Base-by-base conservation (phyloP, 1,140 invertebrate genomes). In the Drosophila kanapiae region DNA sequence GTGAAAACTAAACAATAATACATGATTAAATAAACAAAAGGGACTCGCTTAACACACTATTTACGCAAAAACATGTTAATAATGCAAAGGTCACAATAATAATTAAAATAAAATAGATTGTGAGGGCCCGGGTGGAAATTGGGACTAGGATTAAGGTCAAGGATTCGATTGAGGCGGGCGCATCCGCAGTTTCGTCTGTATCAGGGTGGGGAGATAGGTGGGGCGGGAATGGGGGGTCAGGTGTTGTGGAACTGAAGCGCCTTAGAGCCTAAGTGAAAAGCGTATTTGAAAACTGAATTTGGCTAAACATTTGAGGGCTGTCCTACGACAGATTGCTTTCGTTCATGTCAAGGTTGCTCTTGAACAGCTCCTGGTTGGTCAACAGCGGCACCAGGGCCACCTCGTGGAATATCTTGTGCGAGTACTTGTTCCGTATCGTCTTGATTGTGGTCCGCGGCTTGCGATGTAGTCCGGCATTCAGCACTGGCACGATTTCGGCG, bases 391-490 rank as follows among this genome's bases (percentile, higher is more conserved):
- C 94, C 92, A 95, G 96, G 63, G 96, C 96, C 62, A 97, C 96
- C 94, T 97, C 96, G 83, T 96, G 98, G 93, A 98, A 99, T 88
- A 98, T 97, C 88, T 96, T 96, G 93, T 99, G 98, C 35, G 97
- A 98, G 93, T 99, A 99, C 94, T 99, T 99, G 91, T 96, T 97
- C 53, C 95, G 94, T 71, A 99, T 96, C 45, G 98, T 98, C 91
- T 96, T 95, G 49, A 98, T 94, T 63, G 96, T 95, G 49, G 96
- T 95, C 84, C 96, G 96, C 13, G 95, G 95, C 78, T 96, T 96
- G 72, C 95, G 95, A 83, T 96, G 95, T 3, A 99, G 93, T 59
- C 96, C 95, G 40, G 95, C 94, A 93, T 99, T 98, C 35, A 99
- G 94, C 38, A 95, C 87, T 29, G 95, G 84, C 27, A 96, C 95